Evolutionary conservation across 2,888 invertebrate species (phyloP).

Genomic region (Polyommatus icarus): DNA sequence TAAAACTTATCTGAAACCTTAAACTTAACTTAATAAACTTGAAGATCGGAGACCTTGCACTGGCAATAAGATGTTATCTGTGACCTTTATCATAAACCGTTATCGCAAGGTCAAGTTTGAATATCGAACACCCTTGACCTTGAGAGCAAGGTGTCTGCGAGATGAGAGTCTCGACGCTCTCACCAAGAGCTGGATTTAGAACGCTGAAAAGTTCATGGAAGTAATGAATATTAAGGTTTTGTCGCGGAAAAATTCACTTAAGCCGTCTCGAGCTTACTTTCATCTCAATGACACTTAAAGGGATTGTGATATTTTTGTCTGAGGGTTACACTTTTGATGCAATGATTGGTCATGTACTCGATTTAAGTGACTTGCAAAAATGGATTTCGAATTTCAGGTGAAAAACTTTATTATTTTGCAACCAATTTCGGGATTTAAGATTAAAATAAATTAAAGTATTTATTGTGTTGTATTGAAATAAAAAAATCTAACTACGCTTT

Average conservation of each 20-base stretch:
- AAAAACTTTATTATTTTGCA: no score
- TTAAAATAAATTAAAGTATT: no score
- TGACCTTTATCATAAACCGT: conserved; percentile 16
- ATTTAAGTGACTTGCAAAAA: no score
- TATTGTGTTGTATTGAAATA: no score
- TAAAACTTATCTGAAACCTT: conserved; percentile 3
- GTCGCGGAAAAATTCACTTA: background rate
- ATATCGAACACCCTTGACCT: conserved; percentile 36
- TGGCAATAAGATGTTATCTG: conserved; percentile 9
- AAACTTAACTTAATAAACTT: conserved; percentile 13
- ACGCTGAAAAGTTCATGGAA: conserved; percentile 28
- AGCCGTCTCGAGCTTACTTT: background rate
- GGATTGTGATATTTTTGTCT: background rate
- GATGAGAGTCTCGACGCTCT: background rate
- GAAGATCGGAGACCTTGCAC: background rate
- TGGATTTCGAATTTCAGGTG: no score
- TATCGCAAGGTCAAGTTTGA: conserved; percentile 22
- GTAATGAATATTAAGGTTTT: conserved; percentile 19
- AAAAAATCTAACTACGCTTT: no score
- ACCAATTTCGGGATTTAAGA: no score
- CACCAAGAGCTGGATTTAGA: conserved; percentile 23
- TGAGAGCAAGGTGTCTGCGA: conserved; percentile 38
- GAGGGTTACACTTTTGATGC: background rate
- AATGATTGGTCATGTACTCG: no score
- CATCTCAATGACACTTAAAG: background rate